A percentile compares a stretch with the other conserved stretches of the same genome.
Evolutionary conservation across 2,888 invertebrate genomes (phyloP).

Genomic region (Emmelina monodactyla): DNA sequence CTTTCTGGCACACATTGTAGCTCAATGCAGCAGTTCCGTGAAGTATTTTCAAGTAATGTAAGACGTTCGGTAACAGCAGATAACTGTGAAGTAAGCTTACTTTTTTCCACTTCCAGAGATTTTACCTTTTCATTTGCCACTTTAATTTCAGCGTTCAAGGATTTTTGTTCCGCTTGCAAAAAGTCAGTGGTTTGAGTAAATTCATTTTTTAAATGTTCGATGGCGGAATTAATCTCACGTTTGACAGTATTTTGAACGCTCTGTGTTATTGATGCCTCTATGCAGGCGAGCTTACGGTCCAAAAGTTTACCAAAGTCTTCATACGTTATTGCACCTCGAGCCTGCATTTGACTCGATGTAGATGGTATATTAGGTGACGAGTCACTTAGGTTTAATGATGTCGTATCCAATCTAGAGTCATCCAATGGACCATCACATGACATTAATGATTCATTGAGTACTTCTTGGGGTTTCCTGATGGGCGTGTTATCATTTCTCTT

Average conservation of each 20-base stretch:
- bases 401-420: not conserved
- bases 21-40: conserved; percentile 3
- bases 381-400: not conserved
- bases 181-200: not conserved
- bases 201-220: not conserved
- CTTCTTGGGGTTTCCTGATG: not conserved
- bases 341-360: not conserved
- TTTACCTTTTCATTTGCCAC: not conserved
- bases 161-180: not conserved
- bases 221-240: not conserved
- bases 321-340: not conserved
- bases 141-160: not conserved
- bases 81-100: not conserved
- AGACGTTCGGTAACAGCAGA: not conserved
- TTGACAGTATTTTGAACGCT: not conserved
- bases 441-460: not conserved
- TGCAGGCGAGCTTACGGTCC: not conserved
- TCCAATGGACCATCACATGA: not conserved
- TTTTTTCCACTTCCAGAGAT: not conserved
- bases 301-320: not conserved
- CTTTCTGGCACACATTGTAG: conserved; percentile 4
- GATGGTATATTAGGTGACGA: not conserved
- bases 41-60: conserved; percentile 1
- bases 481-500: not conserved
- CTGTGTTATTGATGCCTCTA: too few relatives aligned